Evolutionary conservation across 1,140 invertebrate species (phyloP), one percentile per base, ranked within the genome.

Genomic region (Fopius arisanus): DNA sequence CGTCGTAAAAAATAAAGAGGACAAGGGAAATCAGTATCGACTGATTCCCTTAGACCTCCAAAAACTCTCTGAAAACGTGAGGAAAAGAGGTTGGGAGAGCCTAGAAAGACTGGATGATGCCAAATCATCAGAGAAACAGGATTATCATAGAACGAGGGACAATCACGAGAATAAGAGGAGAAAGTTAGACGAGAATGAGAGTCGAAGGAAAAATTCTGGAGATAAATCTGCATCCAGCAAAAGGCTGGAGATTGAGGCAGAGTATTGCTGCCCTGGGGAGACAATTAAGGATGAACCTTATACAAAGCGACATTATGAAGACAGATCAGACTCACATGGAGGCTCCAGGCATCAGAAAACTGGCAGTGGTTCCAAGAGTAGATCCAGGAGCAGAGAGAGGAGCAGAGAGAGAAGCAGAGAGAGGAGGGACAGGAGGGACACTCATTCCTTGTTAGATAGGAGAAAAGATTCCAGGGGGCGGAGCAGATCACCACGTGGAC

Each of bases 1-100:
- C 12, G 40, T 23, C n/a, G 10, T 1, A 16, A 41, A 69, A 23
- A 31, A 21, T 67, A 10, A 14, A 63, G 37, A 28, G 14, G 28
- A 72, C 37, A 41, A 41, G 63, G 72, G 74, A 10, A 63, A 72
- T 43, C 4, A 40, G 26, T 66, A 66, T 28, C 29, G 62, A 40
- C 40, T 65, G 37, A 76, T 70, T 65, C 23, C 51, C 19, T 37
- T 51, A 6, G 28, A 59, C 37, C 14, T n/a, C 19, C 19, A 14
- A 16, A 29, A 63, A 67, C 43, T 5, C 2, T 16, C 37, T 21
- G 65, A 67, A 33, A 74, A 41, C 43, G 54, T 26, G 2, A 51
- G 40, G 43, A 26, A 54, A 28, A 67, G 71, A 16, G 70, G 59
- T 26, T 69, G 62, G 14, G 69, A 72, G 10, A 72, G 59, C 33